phyloP scores from a whole-genome alignment of 2,113 vertebrate genomes.

The Rissa tridactyla region DNA sequence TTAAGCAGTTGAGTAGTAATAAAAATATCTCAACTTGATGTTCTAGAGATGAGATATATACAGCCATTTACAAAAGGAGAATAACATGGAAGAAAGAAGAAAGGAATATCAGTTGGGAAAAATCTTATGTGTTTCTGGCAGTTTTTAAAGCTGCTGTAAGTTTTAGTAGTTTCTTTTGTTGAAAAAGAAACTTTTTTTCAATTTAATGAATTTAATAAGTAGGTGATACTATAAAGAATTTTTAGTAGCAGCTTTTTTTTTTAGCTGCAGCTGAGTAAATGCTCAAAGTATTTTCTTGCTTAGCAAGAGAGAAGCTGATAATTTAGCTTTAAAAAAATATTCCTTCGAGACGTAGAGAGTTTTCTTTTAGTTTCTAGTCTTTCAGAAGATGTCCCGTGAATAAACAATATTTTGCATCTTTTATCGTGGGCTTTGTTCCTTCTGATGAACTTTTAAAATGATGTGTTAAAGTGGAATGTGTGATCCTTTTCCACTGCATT shows the following conservation, averaged over 20 bases:
- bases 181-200: neutral
- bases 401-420: conserved; percentile 40
- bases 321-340: conserved; percentile 22
- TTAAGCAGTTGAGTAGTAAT: neutral
- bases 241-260: neutral
- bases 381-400: conserved; percentile 6
- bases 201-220: neutral
- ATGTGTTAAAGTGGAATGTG: neutral
- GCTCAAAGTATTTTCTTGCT: neutral
- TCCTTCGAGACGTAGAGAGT: neutral
- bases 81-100: neutral
- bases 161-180: neutral
- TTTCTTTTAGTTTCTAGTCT: conserved; percentile 16
- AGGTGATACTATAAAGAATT: neutral
- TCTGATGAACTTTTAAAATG: conserved; percentile 35
- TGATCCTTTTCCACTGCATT: neutral
- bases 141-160: neutral
- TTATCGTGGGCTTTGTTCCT: conserved; percentile 26
- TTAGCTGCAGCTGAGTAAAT: neutral
- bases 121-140: neutral
- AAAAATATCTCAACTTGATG: neutral
- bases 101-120: neutral
- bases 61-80: neutral
- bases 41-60: neutral
- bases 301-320: neutral